Percentiles rank a stretch among this genome's conserved stretches.
phyloP scores from a whole-genome alignment of 2,888 invertebrate species.

The Pterostichus niger region DNA sequence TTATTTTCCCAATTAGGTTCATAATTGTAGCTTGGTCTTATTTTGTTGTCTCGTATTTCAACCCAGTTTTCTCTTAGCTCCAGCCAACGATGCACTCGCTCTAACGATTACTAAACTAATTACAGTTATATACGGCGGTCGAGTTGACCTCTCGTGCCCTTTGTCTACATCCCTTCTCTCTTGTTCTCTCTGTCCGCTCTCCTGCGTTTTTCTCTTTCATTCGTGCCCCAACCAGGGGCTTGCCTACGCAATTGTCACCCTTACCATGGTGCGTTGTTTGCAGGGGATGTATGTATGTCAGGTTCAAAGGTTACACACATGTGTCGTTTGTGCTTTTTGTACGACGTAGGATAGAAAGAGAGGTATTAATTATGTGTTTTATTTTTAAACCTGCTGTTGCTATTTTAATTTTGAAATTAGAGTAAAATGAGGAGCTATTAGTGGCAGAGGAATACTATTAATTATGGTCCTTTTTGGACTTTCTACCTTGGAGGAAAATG shows the following conservation, averaged over 20 bases:
- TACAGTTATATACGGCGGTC: slow-evolving; percentile 44
- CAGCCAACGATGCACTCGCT: background rate
- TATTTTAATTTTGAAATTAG: slow-evolving; percentile 3
- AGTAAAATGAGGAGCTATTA: background rate
- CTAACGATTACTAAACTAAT: slow-evolving; percentile 59
- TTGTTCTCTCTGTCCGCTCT: background rate
- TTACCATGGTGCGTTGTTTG: background rate
- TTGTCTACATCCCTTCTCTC: background rate
- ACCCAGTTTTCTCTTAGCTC: background rate
- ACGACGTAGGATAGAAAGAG: background rate
- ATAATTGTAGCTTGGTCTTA: too few species aligned
- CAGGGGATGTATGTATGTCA: slow-evolving; percentile 4
- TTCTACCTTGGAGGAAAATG: too few species aligned
- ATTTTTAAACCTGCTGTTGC: slow-evolving; percentile 1
- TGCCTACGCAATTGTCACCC: slow-evolving; percentile 12
- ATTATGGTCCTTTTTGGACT: too few species aligned
- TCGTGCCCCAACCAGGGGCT: background rate
- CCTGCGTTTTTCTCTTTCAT: background rate
- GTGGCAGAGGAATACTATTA: too few species aligned
- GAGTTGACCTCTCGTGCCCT: slow-evolving; percentile 13
- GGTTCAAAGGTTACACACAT: slow-evolving; percentile 13
- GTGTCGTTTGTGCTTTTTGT: slow-evolving; percentile 12
- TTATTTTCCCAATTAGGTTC: too few species aligned
- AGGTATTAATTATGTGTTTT: slow-evolving; percentile 19
- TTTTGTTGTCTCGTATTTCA: background rate